Percentiles rank a stretch among this genome's conserved stretches.
Evolutionary conservation across 92 coral and sea anemone species (phyloP).

Genomic region (Pocillopora grandis): DNA sequence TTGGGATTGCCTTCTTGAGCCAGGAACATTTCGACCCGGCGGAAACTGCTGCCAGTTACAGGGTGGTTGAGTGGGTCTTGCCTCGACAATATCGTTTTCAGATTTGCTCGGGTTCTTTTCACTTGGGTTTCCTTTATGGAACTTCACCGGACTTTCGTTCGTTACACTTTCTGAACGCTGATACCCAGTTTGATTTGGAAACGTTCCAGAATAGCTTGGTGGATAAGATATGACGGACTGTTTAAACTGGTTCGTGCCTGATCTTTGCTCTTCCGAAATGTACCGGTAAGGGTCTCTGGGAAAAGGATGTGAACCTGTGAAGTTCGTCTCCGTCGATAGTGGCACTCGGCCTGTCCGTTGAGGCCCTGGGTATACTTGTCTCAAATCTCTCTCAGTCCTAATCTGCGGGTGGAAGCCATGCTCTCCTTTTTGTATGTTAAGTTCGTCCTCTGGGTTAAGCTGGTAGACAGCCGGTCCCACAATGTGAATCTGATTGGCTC

Average conservation of each 20-base stretch:
- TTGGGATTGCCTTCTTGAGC: slow-evolving; percentile 31
- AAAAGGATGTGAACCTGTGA: background rate
- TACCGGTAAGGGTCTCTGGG: background rate
- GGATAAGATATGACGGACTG: background rate
- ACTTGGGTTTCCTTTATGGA: background rate
- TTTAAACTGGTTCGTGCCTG: slow-evolving; percentile 4
- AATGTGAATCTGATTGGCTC: slow-evolving; percentile 29
- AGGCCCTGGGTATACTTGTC: background rate
- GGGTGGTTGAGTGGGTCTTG: background rate
- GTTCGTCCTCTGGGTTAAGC: slow-evolving; percentile 30
- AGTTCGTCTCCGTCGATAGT: background rate
- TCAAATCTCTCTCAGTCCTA: slow-evolving; percentile 13
- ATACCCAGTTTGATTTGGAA: slow-evolving; percentile 21
- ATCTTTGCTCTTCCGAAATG: background rate
- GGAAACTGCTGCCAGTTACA: background rate
- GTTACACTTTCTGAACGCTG: background rate
- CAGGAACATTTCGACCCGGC: slow-evolving; percentile 10
- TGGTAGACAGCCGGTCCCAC: slow-evolving; percentile 20
- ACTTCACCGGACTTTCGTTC: background rate
- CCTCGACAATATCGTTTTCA: background rate
- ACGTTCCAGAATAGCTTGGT: background rate
- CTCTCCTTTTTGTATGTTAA: slow-evolving; percentile 16
- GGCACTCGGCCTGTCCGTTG: background rate
- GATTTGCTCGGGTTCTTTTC: background rate
- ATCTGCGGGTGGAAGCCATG: slow-evolving; percentile 11